These are phyloP conservation scores for Galaxias olidus DNA, from an alignment of 2,797 vertebrate species.

Conservation along the genomic window DNA sequence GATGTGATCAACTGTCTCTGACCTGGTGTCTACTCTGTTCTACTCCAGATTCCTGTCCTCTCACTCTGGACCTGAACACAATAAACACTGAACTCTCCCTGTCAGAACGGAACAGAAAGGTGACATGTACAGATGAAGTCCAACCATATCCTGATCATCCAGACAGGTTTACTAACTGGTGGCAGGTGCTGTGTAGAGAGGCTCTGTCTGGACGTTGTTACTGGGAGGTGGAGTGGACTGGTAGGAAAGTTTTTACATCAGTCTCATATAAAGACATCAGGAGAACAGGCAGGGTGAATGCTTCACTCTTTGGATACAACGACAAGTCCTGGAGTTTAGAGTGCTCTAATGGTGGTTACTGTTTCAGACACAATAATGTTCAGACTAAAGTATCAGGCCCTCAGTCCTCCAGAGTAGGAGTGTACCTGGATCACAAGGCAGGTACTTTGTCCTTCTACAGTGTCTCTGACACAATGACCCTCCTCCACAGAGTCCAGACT, in stretches of 20 bases:
- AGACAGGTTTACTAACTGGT: constrained; percentile 44
- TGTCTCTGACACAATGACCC: no score
- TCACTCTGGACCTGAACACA: constrained; percentile 46
- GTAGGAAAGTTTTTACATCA: constrained; percentile 2
- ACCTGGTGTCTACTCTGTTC: no score
- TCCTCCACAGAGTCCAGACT: no score
- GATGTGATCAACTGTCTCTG: no score
- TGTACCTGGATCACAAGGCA: no score
- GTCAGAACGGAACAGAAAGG: constrained; percentile 43
- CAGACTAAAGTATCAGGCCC: no score
- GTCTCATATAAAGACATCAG: constrained; percentile 1
- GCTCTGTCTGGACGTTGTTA: constrained; percentile 41
- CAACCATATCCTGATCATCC: constrained; percentile 23
- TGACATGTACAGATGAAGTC: constrained; percentile 22
- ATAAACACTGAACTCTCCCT: constrained; percentile 46
- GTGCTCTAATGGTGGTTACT: neutral
- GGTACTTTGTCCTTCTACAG: no score
- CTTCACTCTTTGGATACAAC: neutral
- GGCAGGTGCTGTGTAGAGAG: constrained; percentile 52
- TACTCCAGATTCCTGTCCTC: no score
- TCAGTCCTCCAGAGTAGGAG: no score
- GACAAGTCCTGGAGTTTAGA: constrained; percentile 8
- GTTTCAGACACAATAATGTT: no score
- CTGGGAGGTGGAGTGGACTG: constrained; percentile 52
- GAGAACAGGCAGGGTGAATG: neutral